These are phyloP conservation scores for Leptoclinus maculatus DNA, from an alignment of 2,797 vertebrate species.

Conservation along the genomic window DNA sequence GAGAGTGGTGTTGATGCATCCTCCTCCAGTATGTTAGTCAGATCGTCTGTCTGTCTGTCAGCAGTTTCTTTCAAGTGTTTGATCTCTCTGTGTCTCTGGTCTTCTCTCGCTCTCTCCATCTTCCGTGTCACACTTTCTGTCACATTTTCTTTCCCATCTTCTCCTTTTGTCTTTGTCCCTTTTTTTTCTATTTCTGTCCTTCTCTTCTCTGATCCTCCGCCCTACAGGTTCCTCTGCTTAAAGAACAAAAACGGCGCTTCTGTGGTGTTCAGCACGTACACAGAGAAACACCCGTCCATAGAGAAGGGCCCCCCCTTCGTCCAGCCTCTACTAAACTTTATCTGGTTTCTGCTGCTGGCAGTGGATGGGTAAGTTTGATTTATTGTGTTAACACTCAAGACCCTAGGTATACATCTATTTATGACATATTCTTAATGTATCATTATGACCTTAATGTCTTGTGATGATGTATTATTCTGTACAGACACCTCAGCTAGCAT, in stretches of 20 bases:
- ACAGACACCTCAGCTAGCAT: not conserved
- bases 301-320: conserved; percentile 95
- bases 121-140: not conserved
- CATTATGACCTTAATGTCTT: not conserved
- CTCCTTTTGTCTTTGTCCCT: not conserved
- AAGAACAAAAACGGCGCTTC: conserved; percentile 97
- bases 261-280: conserved; percentile 97
- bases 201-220: not conserved
- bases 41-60: conserved; percentile 25
- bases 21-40: not conserved
- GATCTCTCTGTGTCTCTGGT: not conserved
- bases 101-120: not conserved
- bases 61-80: conserved; percentile 18
- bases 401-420: no score
- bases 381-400: not conserved
- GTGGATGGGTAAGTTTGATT: conserved; percentile 90
- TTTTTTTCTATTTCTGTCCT: conserved; percentile 18
- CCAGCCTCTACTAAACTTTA: conserved; percentile 98
- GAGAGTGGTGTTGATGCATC: not conserved
- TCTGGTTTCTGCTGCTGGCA: conserved; percentile 98
- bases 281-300: conserved; percentile 98
- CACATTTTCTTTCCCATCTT: not conserved
- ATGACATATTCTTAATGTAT: not conserved
- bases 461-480: not conserved
- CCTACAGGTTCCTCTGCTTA: conserved; percentile 94